Conservation (phyloP, 2,888 invertebrate species). For the Ichneumon xanthorius region DNA sequence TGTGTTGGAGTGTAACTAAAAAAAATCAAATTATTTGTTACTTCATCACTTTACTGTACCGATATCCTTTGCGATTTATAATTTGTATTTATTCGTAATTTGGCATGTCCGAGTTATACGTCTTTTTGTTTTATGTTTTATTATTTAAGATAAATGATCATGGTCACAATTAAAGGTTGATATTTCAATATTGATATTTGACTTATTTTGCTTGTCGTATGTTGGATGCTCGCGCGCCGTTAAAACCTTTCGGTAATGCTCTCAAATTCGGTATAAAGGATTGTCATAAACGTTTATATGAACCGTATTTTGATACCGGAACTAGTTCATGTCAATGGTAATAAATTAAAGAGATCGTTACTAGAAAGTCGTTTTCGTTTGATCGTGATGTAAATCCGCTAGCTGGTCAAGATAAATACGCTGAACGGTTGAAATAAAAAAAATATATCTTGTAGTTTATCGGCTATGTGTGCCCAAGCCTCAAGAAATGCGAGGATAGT, state of each 20-base stretch:
- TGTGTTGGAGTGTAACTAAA: slow-evolving; percentile 1
- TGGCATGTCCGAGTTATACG: not conserved
- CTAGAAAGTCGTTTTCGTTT: not conserved
- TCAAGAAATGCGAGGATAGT: not conserved
- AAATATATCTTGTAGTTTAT: too few species aligned
- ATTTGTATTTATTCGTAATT: slow-evolving; percentile 22
- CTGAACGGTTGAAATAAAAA: too few species aligned
- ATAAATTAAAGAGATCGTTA: not conserved
- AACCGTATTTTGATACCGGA: not conserved
- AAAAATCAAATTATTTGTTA: not conserved
- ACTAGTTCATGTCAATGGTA: not conserved
- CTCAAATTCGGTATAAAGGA: not conserved
- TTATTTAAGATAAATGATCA: slow-evolving; percentile 24
- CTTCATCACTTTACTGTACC: not conserved
- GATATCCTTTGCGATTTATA: not conserved
- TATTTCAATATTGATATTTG: slow-evolving; percentile 27
- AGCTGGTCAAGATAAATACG: not conserved
- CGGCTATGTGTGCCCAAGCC: not conserved
- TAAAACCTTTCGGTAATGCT: not conserved
- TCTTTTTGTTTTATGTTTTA: slow-evolving; percentile 6
- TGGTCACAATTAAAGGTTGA: slow-evolving; percentile 27
- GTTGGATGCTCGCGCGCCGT: not conserved
- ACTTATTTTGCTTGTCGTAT: not conserved
- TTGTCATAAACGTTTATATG: not conserved
- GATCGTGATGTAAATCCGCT: too few species aligned